Evolutionary conservation across 2,888 invertebrate species (phyloP), one percentile per base, ranked within the genome.

Genomic region (Melanotus villosus): DNA sequence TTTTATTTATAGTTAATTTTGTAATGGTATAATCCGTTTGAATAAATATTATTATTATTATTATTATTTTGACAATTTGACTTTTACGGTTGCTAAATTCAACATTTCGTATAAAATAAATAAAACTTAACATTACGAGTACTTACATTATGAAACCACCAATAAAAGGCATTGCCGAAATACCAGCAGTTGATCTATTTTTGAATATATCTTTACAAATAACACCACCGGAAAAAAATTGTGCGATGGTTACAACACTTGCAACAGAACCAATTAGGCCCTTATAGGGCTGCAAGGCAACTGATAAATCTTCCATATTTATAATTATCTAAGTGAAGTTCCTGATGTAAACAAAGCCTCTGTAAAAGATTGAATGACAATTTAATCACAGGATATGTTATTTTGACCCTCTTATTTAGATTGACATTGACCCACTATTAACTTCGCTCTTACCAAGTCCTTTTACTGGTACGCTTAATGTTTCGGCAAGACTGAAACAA

Each of bases 121-220:
- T n/a, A n/a, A n/a, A n/a, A n/a, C n/a, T n/a, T n/a, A n/a, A n/a
- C n/a, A n/a, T n/a, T n/a, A n/a, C n/a, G n/a, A 21, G 12, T 50
- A 90, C 92, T 90, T 85, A 94, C 94, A 94, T 89, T 70, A 91
- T 88, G 74, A 91, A 81, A 84, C 94, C 94, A 36, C 93, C 94
- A 41, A 93, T 80, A 83, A 94, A 94, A 0, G 93, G 92, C 81
- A 89, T 89, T 19, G 91, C 86, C 47, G 90, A 89, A 72, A 90
- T 87, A 63, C 90, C 90, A 77, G 87, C 87, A 0, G 93, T 90
- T 76, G 86, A 88, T 14, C 90, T 89, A 79, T 90, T 90, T 78
- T 90, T 90, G 71, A 91, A 89, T 72, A 94, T 92, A 79, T 93
- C 92, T 81, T 88, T 90, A 80, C 94, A 90, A 70, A 94, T 87